phyloP scores from a whole-genome alignment of 2,888 invertebrate genomes.

The Panzeria rudis region DNA sequence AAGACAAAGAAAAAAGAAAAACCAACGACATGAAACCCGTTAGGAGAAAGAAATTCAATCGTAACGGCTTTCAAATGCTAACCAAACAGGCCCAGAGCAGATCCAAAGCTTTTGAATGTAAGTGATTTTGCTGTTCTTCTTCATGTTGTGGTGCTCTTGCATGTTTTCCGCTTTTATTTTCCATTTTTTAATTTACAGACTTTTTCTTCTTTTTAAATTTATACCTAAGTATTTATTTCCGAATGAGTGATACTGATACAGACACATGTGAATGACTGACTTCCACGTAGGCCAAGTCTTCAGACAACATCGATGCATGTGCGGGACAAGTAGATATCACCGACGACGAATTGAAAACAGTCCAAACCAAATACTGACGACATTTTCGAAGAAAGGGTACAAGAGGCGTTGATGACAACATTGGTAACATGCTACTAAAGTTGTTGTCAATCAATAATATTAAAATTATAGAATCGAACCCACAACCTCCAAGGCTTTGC shows the following conservation, averaged over 20 bases:
- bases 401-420: no score
- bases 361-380: no score
- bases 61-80: constrained; percentile 77
- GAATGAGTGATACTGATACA: constrained; percentile 44
- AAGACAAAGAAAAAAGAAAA: constrained; percentile 23
- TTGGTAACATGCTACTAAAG: no score
- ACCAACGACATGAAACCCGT: constrained; percentile 54
- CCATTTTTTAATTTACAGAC: neutral
- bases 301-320: no score
- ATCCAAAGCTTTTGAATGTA: constrained; percentile 78
- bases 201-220: constrained; percentile 29
- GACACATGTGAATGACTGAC: neutral
- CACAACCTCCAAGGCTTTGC: no score
- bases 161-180: constrained; percentile 1
- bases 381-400: no score
- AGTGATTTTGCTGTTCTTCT: constrained; percentile 73
- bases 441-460: no score
- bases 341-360: no score
- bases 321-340: no score
- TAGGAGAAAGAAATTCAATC: constrained; percentile 64
- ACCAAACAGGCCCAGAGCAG: constrained; percentile 76
- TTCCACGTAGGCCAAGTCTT: no score
- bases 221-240: constrained; percentile 27
- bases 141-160: neutral
- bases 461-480: no score